A percentile compares a stretch with the other conserved stretches of the same genome.
Conservation (phyloP, 2,888 invertebrate genomes). For the Lithophane ornitopus region DNA sequence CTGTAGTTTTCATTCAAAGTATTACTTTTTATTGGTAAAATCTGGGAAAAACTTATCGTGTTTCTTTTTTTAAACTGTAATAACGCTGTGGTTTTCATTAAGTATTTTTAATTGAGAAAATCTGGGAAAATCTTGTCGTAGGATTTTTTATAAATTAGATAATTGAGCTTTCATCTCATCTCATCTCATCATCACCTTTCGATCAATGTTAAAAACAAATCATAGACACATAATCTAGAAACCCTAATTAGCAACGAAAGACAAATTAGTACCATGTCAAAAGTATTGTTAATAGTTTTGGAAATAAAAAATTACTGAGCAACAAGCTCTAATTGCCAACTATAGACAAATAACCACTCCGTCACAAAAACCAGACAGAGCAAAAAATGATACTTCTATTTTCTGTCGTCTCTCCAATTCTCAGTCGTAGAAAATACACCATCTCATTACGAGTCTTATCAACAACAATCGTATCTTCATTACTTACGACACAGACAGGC, state of each 20-base stretch:
- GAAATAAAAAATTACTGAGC: not conserved
- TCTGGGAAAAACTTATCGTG: not conserved
- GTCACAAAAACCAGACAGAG: constrained; percentile 2
- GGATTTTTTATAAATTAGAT: not conserved
- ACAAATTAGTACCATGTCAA: not conserved
- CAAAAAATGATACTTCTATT: constrained; percentile 13
- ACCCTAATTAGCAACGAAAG: not conserved
- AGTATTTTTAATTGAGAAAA: no score
- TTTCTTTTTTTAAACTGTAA: no score
- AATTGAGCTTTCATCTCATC: no score
- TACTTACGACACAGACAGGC: constrained; percentile 55
- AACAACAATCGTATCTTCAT: constrained; percentile 59
- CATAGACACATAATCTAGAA: not conserved
- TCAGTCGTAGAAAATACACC: constrained; percentile 37
- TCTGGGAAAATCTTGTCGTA: no score
- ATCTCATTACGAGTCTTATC: constrained; percentile 63
- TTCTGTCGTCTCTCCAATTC: constrained; percentile 12
- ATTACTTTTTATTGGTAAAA: not conserved
- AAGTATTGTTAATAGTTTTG: not conserved
- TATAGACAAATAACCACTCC: not conserved
- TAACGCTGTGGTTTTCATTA: no score
- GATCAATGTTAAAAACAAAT: not conserved
- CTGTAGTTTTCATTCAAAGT: no score
- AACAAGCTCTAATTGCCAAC: not conserved
- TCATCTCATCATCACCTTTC: no score